phyloP scores from a whole-genome alignment of 2,113 vertebrate species.

The Tyto alba region DNA sequence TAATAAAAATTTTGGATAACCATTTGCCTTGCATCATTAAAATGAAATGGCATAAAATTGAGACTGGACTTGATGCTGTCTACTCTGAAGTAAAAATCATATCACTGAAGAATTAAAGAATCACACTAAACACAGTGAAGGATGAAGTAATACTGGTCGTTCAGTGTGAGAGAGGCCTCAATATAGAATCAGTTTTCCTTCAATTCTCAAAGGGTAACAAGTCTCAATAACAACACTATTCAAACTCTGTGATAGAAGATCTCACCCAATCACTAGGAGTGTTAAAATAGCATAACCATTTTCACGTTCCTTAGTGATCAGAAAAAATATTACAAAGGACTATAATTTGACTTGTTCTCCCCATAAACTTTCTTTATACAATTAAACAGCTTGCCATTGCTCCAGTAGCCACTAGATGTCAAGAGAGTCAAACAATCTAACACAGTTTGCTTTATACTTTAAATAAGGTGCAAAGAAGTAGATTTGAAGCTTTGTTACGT shows the following conservation, averaged over 20 bases:
- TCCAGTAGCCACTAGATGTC: conserved; percentile 38
- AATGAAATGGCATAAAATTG: neutral
- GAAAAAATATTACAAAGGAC: neutral
- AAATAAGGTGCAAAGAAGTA: neutral
- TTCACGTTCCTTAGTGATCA: neutral
- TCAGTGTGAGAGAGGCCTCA: neutral
- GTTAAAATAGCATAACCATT: neutral
- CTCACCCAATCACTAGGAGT: neutral
- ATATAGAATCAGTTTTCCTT: neutral
- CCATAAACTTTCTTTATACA: rapidly evolving
- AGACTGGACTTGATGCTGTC: neutral
- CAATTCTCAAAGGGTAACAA: neutral
- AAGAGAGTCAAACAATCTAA: neutral
- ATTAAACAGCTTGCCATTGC: neutral
- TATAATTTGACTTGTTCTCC: neutral
- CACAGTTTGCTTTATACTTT: neutral
- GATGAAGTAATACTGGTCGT: neutral
- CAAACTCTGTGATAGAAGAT: neutral
- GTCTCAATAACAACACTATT: neutral
- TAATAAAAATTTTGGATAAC: neutral
- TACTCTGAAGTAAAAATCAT: neutral
- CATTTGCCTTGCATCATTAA: neutral
- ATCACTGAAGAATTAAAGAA: neutral
- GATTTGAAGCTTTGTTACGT: neutral
- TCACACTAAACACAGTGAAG: neutral